These are phyloP conservation scores for Drosophila algonquin DNA, from an alignment of 2,888 invertebrate species.

Conservation along the genomic window DNA sequence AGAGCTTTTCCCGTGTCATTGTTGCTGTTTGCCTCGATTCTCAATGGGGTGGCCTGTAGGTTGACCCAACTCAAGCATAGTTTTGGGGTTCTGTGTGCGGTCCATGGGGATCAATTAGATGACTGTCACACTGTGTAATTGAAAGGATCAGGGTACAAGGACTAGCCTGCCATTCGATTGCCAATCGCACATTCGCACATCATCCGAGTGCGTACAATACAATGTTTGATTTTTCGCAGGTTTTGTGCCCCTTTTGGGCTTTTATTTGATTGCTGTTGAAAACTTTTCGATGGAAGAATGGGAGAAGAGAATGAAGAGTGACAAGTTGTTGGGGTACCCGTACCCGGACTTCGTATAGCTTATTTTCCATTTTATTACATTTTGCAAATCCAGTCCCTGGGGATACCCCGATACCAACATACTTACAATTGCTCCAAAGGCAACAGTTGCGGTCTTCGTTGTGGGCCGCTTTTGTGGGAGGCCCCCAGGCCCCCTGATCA, in stretches of 20 bases:
- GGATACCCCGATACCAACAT: conserved; percentile 57
- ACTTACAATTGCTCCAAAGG: conserved; percentile 34
- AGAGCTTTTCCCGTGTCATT: conserved; percentile 64
- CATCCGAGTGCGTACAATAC: conserved; percentile 2
- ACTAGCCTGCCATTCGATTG: conserved; percentile 1
- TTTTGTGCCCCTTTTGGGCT: conserved; percentile 23
- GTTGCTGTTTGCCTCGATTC: conserved; percentile 60
- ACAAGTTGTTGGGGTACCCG: conserved; percentile 50
- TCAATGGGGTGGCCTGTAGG: conserved; percentile 22
- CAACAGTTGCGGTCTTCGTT: conserved; percentile 69
- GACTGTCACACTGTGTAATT: conserved; percentile 80
- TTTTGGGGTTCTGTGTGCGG: conserved; percentile 46
- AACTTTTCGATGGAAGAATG: conserved; percentile 47
- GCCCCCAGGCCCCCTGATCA: conserved; percentile 9
- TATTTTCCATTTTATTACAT: conserved; percentile 75
- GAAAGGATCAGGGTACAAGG: conserved; percentile 71
- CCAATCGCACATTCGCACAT: conserved; percentile 33
- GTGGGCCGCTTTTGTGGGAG: conserved; percentile 65
- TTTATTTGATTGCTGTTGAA: conserved; percentile 72
- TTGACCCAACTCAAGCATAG: conserved; percentile 75
- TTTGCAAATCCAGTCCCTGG: conserved; percentile 39
- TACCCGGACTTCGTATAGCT: conserved; percentile 45
- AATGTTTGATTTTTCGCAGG: conserved; percentile 49
- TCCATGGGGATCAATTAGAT: conserved; percentile 78
- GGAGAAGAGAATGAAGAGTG: conserved; percentile 65